Evolutionary conservation across 2,797 vertebrate genomes (phyloP), one percentile per base, ranked within the genome.

Genomic region (Falco novaeseelandiae): DNA sequence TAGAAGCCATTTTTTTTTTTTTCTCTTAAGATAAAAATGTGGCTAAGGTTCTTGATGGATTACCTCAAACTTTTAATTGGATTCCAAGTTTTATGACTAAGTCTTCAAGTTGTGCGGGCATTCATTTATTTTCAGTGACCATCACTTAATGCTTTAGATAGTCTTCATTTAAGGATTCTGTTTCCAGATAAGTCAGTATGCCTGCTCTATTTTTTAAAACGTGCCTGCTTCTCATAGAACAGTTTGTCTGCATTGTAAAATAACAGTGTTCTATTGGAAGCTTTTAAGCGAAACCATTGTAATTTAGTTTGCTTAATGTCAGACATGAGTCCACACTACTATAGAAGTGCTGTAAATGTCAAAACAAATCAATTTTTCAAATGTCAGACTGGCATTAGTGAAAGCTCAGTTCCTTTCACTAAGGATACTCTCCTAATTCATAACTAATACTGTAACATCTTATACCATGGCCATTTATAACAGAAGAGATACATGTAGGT

Each of bases 361-460:
- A 98, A 97, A 97, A 97, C 94, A 98, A 98, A 98, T 97, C 97
- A 98, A 96, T 98, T 98, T 97, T 97, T 82, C 88, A 98, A 98
- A 98, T 98, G 96, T 97, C 98, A 98, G 62, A 83, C 49, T 3
- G 2, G 84, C 79, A 84, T 97, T 98, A 97, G 96, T 95, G 90
- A 98, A 97, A 98, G 73, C 85, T 85, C 46, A 79, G 23, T 36
- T 97, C 81, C 81, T 96, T 89, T 96, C 61, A 82, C 58, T 77
- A 92, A 94, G 58, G 30, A 92, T 93, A 23, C 12, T 93, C 27
- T 90, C 78, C 34, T 92, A 96, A 97, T 97, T 97, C 89, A 79
- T 97, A 91, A 91, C 79, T 94, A 95, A 91, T 91, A 38, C 58
- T 95, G 36, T 12, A 78, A 40, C 34, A 40, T 52, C 78, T 96